Conservation (phyloP, 2,797 vertebrate genomes). For the Tadarida brasiliensis region DNA sequence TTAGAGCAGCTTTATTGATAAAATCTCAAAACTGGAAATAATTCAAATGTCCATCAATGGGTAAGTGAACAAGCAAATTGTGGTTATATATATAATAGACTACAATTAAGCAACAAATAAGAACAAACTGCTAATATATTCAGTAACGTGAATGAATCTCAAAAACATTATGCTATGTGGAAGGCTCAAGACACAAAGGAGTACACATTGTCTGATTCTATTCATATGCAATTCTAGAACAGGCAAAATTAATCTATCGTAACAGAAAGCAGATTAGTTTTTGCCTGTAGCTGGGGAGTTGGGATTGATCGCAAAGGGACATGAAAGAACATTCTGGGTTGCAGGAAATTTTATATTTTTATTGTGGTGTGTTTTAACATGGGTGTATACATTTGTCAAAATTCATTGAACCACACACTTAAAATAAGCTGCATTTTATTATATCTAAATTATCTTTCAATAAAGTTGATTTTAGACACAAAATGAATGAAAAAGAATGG, state of each 20-base stretch:
- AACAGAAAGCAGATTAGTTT: background rate
- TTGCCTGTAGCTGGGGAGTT: background rate
- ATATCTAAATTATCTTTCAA: slow-evolving; percentile 20
- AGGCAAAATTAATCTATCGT: background rate
- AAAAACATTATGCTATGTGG: background rate
- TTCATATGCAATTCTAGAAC: slow-evolving; percentile 19
- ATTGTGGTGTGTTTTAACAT: background rate
- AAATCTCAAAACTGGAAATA: slow-evolving; percentile 17
- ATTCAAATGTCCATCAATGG: background rate
- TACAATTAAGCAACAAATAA: slow-evolving; percentile 18
- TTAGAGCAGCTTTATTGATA: background rate
- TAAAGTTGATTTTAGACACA: slow-evolving; percentile 1
- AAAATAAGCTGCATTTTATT: background rate
- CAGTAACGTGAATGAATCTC: background rate
- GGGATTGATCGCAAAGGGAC: background rate
- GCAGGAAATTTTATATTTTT: background rate
- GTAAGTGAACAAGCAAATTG: background rate
- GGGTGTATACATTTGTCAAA: background rate
- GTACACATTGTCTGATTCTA: background rate
- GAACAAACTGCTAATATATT: background rate
- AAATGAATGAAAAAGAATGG: background rate
- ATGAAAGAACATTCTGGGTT: background rate
- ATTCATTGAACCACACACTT: background rate
- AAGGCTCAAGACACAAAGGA: slow-evolving; percentile 11
- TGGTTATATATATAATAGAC: background rate